Evolutionary conservation across 2,888 invertebrate species (phyloP), one percentile per base, ranked within the genome.

Genomic region (Ctena decussata): DNA sequence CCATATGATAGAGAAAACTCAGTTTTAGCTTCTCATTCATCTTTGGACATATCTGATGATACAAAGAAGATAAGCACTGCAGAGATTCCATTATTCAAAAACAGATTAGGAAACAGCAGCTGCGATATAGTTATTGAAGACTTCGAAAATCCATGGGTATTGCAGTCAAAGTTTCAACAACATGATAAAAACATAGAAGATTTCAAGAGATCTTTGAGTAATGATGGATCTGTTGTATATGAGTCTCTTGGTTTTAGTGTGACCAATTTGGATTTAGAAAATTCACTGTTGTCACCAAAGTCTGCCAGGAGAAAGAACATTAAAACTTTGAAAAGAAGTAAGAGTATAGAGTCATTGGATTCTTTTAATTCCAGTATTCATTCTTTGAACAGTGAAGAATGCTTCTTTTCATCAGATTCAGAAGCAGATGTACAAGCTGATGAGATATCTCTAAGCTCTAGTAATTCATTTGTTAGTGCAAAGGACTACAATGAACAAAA

Each of bases 311-410:
- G 35, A 65, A 35, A 18, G 8, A 11, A 24, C 21, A 41, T 5
- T 0, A 70, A 30, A 12, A 27, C 24, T 49, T 69, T 80, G 46
- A 75, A 41, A 44, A 79, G 88, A 80, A 84, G 69, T 74, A 53
- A 57, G 5, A 88, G 88, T 44, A 57, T 41, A n/a, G 80, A 80
- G 30, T 88, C 88, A 69, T 21, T 88, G 27, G 88, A 88, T 74
- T 88, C 88, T 0, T 88, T 88, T 57, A 79, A 80, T 39, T 88
- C 88, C 3, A 88, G 88, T 71, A 53, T 80, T 27, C 88, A 86
- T 37, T 88, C 88, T 18, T 84, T 84, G 6, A 74, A 69, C 11
- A 83, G 81, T 79, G 69, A 79, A 44, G 82, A 88, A 24, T 70
- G 82, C 24, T 57, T 88, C 35, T 84, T 76, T 77, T 88, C 85